Base-by-base conservation (phyloP, 2,888 invertebrate genomes). In the Diaphora mendica region DNA sequence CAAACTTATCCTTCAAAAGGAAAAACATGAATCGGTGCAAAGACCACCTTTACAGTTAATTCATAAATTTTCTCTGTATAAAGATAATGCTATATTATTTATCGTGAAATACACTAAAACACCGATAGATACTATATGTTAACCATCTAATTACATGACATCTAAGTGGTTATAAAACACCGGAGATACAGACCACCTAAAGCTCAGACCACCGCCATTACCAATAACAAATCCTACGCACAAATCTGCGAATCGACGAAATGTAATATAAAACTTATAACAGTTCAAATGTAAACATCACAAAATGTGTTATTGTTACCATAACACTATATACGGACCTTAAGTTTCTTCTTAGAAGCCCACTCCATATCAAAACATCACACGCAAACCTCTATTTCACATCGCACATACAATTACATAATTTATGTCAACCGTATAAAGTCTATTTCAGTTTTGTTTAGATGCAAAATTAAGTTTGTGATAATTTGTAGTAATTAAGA, bases 181-280 rank as follows among this genome's bases (percentile, higher is more conserved):
- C 77, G 69, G 51, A 82, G 81, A 85, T 82, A 84, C 72, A 84
- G 90, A 90, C 90, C 90, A 90, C 90, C 90, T 77, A 79, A 84
- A 77, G 79, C 72, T 71, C 35, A 76, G 81, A 87, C 89, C 79
- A 89, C 90, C 89, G 82, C 86, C 77, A 80, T 82, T 86, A 87
- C 83, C 81, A 82, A 87, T 86, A 87, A 83, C 82, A 81, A 88
- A 88, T 83, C 91, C 90, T 92, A 93, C 94, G 92, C 94, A 93
- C 91, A 91, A 91, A 93, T 94, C 93, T 90, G 89, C 92, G 91
- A 93, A 93, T 87, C 87, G 85, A 88, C 89, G 80, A 69, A 86
- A 89, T 79, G 93, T 91, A 94, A 94, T 91, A 79, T 82, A 88
- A 94, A 86, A 93, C 93, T 75, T 70, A 69, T 77, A 78, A 78